Conservation (phyloP, 2,113 vertebrate genomes). For the Hyaena hyaena region DNA sequence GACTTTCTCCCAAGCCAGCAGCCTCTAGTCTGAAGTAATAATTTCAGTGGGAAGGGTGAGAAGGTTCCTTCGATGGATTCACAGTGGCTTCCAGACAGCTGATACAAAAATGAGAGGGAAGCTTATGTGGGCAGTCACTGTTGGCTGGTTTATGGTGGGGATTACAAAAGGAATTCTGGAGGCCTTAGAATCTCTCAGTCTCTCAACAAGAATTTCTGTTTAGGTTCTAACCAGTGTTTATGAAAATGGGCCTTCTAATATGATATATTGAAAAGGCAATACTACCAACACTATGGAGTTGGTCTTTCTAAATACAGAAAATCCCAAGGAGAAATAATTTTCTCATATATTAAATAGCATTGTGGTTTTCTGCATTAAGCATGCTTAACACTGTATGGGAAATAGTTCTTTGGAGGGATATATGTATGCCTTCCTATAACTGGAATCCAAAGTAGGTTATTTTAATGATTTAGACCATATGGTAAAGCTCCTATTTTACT, state of each 20-base stretch:
- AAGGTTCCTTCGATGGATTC: not conserved
- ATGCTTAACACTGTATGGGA: not conserved
- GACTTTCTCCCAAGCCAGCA: not conserved
- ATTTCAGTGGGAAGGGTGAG: not conserved
- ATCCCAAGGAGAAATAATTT: not conserved
- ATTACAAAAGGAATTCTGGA: not conserved
- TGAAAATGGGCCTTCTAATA: not conserved
- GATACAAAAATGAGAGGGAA: not conserved
- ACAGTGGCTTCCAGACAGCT: not conserved
- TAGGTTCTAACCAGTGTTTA: not conserved
- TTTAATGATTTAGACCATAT: not conserved
- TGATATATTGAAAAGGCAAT: not conserved
- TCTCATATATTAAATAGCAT: not conserved
- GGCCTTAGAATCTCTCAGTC: not conserved
- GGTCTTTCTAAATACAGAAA: not conserved
- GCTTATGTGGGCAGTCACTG: not conserved
- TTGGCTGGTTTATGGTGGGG: not conserved
- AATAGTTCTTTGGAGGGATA: not conserved
- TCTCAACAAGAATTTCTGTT: not conserved
- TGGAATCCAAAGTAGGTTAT: not conserved
- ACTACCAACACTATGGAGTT: not conserved
- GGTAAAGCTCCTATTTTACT: not conserved
- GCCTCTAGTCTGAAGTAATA: not conserved
- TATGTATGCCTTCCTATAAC: not conserved
- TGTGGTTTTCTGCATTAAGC: not conserved